phyloP scores from a whole-genome alignment of 2,888 invertebrate species.

The Mesorhabditis belari region DNA sequence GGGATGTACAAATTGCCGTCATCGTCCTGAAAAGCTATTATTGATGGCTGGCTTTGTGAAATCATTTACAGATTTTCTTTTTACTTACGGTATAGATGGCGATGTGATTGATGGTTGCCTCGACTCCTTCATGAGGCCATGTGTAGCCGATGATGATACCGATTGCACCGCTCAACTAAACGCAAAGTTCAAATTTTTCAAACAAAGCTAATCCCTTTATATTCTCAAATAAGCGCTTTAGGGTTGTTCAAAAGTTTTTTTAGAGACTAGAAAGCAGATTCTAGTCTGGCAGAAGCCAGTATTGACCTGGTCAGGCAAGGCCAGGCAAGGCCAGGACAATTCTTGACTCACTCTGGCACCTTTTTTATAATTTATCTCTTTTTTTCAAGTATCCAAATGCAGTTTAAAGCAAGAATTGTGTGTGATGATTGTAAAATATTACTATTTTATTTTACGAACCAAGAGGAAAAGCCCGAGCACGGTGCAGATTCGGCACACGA shows the following conservation, averaged over 20 bases:
- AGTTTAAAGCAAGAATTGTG: too few species aligned
- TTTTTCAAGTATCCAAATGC: too few species aligned
- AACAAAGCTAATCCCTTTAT: too few species aligned
- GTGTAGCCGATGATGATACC: constrained; percentile 50
- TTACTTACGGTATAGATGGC: constrained; percentile 23
- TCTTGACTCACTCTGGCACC: too few species aligned
- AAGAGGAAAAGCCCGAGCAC: constrained; percentile 46
- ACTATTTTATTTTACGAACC: constrained; percentile 12
- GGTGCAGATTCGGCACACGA: constrained; percentile 44
- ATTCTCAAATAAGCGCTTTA: too few species aligned
- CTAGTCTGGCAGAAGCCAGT: too few species aligned
- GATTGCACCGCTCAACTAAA: constrained; percentile 31
- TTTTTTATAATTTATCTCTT: too few species aligned
- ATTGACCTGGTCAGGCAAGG: too few species aligned
- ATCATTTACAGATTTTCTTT: constrained; percentile 16
- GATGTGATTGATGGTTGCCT: constrained; percentile 25
- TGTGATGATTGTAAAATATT: not conserved
- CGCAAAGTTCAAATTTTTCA: too few species aligned
- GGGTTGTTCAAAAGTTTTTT: too few species aligned
- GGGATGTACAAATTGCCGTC: constrained; percentile 48
- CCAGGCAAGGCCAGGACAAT: too few species aligned
- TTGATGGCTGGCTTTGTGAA: constrained; percentile 26
- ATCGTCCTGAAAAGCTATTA: constrained; percentile 28
- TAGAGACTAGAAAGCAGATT: too few species aligned
- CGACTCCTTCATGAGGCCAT: constrained; percentile 38